Percentiles rank a stretch among this genome's conserved stretches.
Evolutionary conservation across 2,888 invertebrate species (phyloP).

Genomic region (Xestia ashworthii): DNA sequence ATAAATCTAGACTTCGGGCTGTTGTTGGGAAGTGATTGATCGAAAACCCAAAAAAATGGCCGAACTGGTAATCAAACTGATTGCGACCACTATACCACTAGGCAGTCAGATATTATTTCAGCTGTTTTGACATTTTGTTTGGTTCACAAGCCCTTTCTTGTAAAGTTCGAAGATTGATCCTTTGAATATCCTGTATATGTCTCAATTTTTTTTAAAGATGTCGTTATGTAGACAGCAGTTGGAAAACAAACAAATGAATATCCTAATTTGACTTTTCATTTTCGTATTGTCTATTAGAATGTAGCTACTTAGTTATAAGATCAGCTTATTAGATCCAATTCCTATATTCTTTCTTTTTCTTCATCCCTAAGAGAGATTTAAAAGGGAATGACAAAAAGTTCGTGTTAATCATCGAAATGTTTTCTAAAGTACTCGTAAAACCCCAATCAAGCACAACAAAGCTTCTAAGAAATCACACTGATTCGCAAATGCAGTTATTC

Average conservation of each 20-base stretch:
- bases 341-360: neutral
- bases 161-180: neutral
- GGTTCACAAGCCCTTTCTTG: neutral
- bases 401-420: neutral
- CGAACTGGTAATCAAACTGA: neutral
- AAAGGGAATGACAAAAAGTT: neutral
- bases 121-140: conserved; percentile 3
- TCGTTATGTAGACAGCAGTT: neutral
- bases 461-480: neutral
- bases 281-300: neutral
- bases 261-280: neutral
- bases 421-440: neutral
- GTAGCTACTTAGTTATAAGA: neutral
- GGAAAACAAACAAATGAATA: neutral
- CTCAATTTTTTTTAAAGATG: neutral
- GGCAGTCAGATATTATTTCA: neutral
- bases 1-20: neutral
- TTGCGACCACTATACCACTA: neutral
- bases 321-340: neutral
- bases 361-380: neutral
- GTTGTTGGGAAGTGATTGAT: neutral
- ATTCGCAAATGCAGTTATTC: neutral
- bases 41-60: neutral
- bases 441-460: neutral
- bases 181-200: neutral